These are phyloP conservation scores for Tortricodes alternella DNA, from an alignment of 2,888 invertebrate genomes.

Conservation along the genomic window DNA sequence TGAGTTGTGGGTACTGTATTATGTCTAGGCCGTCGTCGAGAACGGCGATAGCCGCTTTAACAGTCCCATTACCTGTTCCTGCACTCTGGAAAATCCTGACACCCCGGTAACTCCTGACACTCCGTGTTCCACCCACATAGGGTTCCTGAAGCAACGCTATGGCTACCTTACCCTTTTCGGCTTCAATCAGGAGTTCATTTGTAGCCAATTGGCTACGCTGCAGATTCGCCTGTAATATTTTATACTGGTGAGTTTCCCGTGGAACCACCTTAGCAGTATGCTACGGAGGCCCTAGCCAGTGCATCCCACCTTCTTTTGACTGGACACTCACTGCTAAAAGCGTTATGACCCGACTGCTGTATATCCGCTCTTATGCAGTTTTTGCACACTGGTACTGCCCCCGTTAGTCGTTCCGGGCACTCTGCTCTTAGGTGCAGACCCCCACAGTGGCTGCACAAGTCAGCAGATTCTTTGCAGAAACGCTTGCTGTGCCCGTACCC, in stretches of 20 bases:
- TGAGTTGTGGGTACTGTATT: not conserved
- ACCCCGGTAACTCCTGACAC: not conserved
- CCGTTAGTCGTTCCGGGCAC: not conserved
- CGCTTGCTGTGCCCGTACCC: conserved; percentile 11
- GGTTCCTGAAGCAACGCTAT: conserved; percentile 28
- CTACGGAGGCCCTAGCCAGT: not conserved
- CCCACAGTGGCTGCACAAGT: conserved; percentile 16
- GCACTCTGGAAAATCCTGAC: not conserved
- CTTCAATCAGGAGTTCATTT: conserved; percentile 22
- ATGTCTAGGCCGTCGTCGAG: not conserved
- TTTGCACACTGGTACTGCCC: conserved; percentile 4
- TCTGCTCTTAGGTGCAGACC: conserved; percentile 7
- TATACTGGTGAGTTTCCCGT: not conserved
- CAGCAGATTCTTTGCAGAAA: not conserved
- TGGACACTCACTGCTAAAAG: not conserved
- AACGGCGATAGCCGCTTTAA: not conserved
- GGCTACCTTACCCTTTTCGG: not conserved
- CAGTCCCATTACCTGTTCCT: not conserved
- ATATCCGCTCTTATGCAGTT: conserved; percentile 29
- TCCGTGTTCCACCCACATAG: conserved; percentile 9
- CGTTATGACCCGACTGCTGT: not conserved
- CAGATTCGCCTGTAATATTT: conserved; percentile 27
- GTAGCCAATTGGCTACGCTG: conserved; percentile 28
- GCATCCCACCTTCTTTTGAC: not conserved
- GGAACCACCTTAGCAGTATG: conserved; percentile 30